Evolutionary conservation across 1,140 invertebrate genomes (phyloP).

Genomic region (Colletes latitarsis): DNA sequence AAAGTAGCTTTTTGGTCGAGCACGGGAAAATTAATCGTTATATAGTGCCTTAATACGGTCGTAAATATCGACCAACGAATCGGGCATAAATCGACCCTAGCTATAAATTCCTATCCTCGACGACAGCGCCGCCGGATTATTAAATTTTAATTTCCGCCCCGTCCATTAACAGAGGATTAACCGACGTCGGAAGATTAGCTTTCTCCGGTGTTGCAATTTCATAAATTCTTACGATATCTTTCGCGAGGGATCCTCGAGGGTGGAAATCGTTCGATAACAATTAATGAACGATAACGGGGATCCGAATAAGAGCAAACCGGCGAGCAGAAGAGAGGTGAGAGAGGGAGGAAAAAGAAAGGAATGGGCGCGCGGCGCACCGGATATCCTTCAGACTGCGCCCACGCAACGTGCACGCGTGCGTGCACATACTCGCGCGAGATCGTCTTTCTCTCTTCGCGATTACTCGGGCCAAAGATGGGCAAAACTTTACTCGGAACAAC

Average conservation of each 20-base stretch:
- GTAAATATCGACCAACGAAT: conserved; percentile 22
- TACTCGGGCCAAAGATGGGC: too few relatives aligned
- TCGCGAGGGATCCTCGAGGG: too few relatives aligned
- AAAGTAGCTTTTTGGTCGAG: conserved; percentile 3
- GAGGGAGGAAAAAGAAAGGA: conserved; percentile 22
- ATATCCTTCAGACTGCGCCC: conserved; percentile 77
- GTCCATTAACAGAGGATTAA: too few relatives aligned
- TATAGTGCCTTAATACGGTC: conserved; percentile 29
- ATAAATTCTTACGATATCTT: too few relatives aligned
- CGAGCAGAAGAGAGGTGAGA: conserved; percentile 18
- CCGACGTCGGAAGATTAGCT: too few relatives aligned
- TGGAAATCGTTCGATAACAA: background rate
- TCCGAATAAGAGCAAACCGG: background rate
- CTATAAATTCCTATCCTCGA: conserved; percentile 25
- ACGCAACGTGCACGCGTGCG: conserved; percentile 53
- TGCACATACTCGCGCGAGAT: conserved; percentile 27
- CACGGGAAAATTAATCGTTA: conserved; percentile 29
- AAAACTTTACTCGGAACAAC: too few relatives aligned
- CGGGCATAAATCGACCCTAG: conserved; percentile 12
- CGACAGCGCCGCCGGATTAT: conserved; percentile 23
- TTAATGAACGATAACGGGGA: background rate
- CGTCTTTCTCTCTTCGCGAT: background rate
- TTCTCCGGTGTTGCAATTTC: too few relatives aligned
- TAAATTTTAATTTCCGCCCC: conserved; percentile 27
- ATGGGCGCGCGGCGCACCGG: conserved; percentile 73